Evolutionary conservation across 2,113 vertebrate species (phyloP).

Genomic region (Gambusia affinis): DNA sequence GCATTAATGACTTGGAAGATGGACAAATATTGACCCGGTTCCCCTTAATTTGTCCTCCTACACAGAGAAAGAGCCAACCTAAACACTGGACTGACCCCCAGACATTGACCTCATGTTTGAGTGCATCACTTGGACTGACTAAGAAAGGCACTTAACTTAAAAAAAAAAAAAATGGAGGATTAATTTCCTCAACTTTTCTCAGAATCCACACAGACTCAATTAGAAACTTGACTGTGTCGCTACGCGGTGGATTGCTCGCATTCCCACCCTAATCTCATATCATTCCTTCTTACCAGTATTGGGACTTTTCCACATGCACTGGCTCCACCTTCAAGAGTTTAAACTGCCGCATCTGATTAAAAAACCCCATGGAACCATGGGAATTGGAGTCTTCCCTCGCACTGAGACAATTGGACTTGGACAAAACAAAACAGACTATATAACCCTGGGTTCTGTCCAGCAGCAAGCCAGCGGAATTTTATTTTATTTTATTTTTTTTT

Average conservation of each 20-base stretch:
- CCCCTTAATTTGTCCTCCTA: neutral
- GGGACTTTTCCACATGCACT: constrained; percentile 54
- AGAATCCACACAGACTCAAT: constrained; percentile 57
- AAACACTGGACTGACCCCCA: constrained; percentile 79
- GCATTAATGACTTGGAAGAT: constrained; percentile 68
- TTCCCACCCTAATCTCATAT: constrained; percentile 65
- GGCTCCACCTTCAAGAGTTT: constrained; percentile 56
- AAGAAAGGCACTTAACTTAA: constrained; percentile 59
- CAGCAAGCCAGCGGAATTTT: constrained; percentile 62
- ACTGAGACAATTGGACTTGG: constrained; percentile 78
- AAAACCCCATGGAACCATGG: constrained; percentile 76
- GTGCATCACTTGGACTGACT: constrained; percentile 62
- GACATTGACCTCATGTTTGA: constrained; percentile 54
- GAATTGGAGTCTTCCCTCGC: constrained; percentile 78
- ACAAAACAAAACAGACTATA: constrained; percentile 62
- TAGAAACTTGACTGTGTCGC: constrained; percentile 54
- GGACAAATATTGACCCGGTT: constrained; percentile 11
- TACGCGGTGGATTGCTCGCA: constrained; percentile 60
- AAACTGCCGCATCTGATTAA: constrained; percentile 61
- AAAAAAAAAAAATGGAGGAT: constrained; percentile 39
- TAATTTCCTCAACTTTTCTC: constrained; percentile 20
- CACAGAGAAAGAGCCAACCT: constrained; percentile 50
- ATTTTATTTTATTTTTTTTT: constrained; percentile 23
- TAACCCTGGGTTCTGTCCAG: constrained; percentile 66
- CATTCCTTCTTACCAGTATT: constrained; percentile 69